Evolutionary conservation across 1,140 invertebrate species (phyloP).

Genomic region (Battus philenor): DNA sequence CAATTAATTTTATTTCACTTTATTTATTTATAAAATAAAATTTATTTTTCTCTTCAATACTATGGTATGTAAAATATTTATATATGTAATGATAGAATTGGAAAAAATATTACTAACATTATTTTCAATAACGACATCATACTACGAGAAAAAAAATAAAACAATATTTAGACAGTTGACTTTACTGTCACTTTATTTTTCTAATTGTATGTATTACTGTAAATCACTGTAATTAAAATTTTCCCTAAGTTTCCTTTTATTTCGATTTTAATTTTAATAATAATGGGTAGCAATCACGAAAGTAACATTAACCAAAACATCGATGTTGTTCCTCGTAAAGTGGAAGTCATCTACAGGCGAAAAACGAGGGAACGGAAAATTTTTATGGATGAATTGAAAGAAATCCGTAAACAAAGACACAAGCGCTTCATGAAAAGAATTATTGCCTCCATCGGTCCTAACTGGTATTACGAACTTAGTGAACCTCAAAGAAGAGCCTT

Average conservation of each 20-base stretch:
- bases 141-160: too few relatives aligned
- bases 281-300: constrained; percentile 22
- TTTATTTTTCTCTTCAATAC: too few relatives aligned
- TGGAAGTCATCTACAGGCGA: constrained; percentile 42
- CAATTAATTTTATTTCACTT: too few relatives aligned
- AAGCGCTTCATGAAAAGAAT: constrained; percentile 32
- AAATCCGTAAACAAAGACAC: constrained; percentile 32
- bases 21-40: too few relatives aligned
- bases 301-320: not conserved
- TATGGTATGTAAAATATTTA: too few relatives aligned
- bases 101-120: too few relatives aligned
- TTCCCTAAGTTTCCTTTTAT: too few relatives aligned
- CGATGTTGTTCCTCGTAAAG: constrained; percentile 21
- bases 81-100: too few relatives aligned
- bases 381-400: constrained; percentile 59
- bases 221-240: not conserved
- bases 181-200: not conserved
- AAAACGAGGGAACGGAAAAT: constrained; percentile 46
- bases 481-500: constrained; percentile 46
- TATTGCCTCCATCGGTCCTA: constrained; percentile 43
- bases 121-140: too few relatives aligned
- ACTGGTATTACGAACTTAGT: constrained; percentile 60
- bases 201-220: constrained; percentile 7
- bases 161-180: constrained; percentile 12
- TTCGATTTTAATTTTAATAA: constrained; percentile 14